Evolutionary conservation across 2,888 invertebrate genomes (phyloP), one percentile per base, ranked within the genome.

Genomic region (Hirtodrosophila confusa): DNA sequence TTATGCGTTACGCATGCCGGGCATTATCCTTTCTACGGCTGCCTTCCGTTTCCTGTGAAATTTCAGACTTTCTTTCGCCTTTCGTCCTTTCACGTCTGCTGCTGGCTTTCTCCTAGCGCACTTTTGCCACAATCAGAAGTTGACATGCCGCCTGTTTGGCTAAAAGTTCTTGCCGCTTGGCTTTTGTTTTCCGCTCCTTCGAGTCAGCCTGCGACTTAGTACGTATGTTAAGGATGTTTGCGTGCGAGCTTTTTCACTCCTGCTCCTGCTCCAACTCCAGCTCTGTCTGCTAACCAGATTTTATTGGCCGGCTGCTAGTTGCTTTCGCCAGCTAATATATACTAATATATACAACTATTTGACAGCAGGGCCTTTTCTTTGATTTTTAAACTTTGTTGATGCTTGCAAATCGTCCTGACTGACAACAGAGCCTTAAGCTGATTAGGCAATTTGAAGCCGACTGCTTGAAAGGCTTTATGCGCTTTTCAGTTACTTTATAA

Each of bases 1-100:
- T 84, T 84, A 84, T 88, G 85, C 87, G 83, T 84, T 86, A 84
- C 88, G 83, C 88, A 84, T 84, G 88, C 75, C 78, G 72, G 78
- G 84, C 88, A 84, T 84, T 84, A 84, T 88, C 88, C 88, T 75
- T 83, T 84, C 68, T 68, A 51, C 62, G 71, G 60, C 69, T 64
- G 69, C 67, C 65, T 57, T 66, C 73, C 73, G 75, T 61, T 84
- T 88, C 80, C 75, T 71, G 55, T 8, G 61, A 69, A 69, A 63
- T 68, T 49, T 29, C 50, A 79, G 77, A 68, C 66, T 63, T 10
- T 23, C 33, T 41, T 27, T 44, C 17, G 17, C 5, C 27, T 2
- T 27, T 5, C 27, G 27, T 27, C 8, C 36, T 44, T 24, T 37
- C n/a, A 36, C 31, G 27, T 45, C 31, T 56, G 33, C 31, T 60